These are phyloP conservation scores for Rhincodon typus DNA, from an alignment of 2,797 vertebrate genomes.

Conservation along the genomic window DNA sequence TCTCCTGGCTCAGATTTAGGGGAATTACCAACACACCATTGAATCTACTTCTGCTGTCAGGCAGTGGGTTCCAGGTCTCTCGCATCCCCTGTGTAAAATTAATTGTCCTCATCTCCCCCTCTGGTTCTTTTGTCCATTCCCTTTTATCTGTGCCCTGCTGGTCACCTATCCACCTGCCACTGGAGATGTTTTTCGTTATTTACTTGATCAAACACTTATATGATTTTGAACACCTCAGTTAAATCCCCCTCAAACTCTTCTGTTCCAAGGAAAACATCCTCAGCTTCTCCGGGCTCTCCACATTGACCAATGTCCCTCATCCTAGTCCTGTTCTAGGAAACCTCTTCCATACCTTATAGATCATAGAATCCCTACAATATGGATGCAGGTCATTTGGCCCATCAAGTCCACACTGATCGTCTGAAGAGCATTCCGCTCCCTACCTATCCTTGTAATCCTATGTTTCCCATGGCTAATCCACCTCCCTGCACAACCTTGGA, in stretches of 20 bases:
- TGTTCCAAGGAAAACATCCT: no score
- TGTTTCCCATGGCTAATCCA: no score
- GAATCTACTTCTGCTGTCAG: background rate
- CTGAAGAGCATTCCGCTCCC: no score
- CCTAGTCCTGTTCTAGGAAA: background rate
- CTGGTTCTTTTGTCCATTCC: background rate
- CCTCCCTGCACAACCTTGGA: no score
- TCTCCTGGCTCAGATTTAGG: no score
- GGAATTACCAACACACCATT: background rate
- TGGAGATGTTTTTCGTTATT: background rate
- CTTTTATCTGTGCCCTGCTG: background rate
- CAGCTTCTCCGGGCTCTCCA: background rate
- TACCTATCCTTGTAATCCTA: no score
- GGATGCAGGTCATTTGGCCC: no score
- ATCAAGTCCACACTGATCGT: no score
- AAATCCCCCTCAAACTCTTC: background rate
- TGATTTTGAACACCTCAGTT: background rate
- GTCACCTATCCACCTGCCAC: background rate
- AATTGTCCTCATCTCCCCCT: background rate
- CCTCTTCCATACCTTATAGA: background rate
- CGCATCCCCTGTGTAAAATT: no score
- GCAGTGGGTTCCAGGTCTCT: background rate
- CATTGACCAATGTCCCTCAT: background rate
- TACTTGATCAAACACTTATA: background rate
- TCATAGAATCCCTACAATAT: no score